These are phyloP conservation scores for Polypedilum pembai DNA, from an alignment of 1,140 invertebrate genomes.

Conservation along the genomic window DNA sequence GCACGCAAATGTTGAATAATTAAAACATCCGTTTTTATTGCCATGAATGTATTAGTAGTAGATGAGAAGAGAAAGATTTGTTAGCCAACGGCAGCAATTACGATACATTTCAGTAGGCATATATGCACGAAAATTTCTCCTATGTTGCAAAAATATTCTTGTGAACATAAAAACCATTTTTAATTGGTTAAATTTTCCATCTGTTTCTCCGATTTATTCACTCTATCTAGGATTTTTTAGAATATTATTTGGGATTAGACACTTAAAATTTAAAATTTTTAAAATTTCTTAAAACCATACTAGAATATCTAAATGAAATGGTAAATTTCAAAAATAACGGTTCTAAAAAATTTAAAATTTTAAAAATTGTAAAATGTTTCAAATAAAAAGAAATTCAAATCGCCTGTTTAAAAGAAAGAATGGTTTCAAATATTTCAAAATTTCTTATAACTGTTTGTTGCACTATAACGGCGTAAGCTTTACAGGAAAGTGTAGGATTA, in stretches of 20 bases:
- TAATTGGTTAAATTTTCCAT: conserved; percentile 28
- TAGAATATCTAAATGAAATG: too few species aligned
- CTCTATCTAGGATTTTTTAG: background rate
- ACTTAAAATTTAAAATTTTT: too few species aligned
- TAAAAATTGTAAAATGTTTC: too few species aligned
- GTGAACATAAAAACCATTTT: conserved; percentile 16
- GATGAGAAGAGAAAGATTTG: background rate
- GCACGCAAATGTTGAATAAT: conserved; percentile 25
- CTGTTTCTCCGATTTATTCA: background rate
- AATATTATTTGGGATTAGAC: background rate
- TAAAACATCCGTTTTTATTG: conserved; percentile 23
- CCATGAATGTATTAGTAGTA: background rate
- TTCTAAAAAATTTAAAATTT: too few species aligned
- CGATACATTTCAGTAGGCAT: conserved; percentile 16
- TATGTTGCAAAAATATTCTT: background rate
- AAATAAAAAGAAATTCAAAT: too few species aligned
- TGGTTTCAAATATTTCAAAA: too few species aligned
- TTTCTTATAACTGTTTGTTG: too few species aligned
- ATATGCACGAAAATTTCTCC: conserved; percentile 1
- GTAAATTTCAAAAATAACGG: too few species aligned
- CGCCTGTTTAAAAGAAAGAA: too few species aligned
- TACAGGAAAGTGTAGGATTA: too few species aligned
- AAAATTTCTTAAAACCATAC: too few species aligned
- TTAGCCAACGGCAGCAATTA: conserved; percentile 10
- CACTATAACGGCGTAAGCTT: too few species aligned